Base-by-base conservation (phyloP, 2,113 vertebrate genomes). In the Tyto alba region DNA sequence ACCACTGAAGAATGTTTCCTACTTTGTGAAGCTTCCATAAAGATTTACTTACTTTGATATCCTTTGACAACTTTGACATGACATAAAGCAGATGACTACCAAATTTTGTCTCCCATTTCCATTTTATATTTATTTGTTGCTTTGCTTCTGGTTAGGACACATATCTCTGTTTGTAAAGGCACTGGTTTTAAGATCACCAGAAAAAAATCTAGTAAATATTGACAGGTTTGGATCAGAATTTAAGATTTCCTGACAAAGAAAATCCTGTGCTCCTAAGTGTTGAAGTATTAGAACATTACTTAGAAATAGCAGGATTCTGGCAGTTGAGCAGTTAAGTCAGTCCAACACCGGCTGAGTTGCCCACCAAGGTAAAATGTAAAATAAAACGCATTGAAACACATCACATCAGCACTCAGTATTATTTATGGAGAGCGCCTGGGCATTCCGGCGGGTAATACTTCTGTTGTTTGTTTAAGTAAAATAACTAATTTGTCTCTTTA, bases 401-500 rank as follows among this genome's bases (percentile, higher is more conserved):
- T 66, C 67, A 79, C 85, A 87, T 87, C 92, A 64, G 88, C 41
- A 86, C 23, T 91, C 88, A 59, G 27, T 84, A 68, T 94, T 97
- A 97, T 96, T 97, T 96, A 97, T 94, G 43, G 94, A 88, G 45
- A 88, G 43, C 2, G 40, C 62, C 56, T 86, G 75, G 72, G 90
- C 78, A 93, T 85, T 97, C 95, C 22, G 0, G 75, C 0, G 17
- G 89, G 93, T 96, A 97, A 96, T 91, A 84, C 69, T 93, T 85
- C 81, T 76, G 83, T 93, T 97, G 87, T 96, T 96, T 96, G 81
- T 86, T 97, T 97, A 97, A 93, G 92, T 93, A 96, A 95, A 95
- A 93, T 97, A 97, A 95, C 94, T 96, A 96, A 96, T 97, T 97
- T 96, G 87, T 97, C 96, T 97, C 95, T 96, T 96, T 96, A 97